Conservation (phyloP, 2,888 invertebrate species). For the Sympetrum striolatum region DNA sequence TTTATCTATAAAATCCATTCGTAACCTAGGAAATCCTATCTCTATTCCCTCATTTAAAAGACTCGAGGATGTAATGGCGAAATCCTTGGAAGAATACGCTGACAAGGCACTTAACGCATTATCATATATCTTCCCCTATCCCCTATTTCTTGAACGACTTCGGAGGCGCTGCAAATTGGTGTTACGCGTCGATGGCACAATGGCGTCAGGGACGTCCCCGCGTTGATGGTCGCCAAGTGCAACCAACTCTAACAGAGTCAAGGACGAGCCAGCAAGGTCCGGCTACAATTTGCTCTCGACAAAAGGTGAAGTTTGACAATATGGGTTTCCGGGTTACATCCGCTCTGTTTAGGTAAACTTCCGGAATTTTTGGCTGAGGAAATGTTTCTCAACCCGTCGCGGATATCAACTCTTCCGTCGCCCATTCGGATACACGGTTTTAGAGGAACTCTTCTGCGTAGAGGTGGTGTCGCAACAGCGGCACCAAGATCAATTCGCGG, state of each 20-base stretch:
- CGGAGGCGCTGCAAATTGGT: neutral
- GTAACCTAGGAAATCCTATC: too few species aligned
- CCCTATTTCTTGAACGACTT: neutral
- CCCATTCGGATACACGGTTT: neutral
- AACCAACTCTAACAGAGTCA: constrained; percentile 22
- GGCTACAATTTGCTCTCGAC: neutral
- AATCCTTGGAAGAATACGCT: too few species aligned
- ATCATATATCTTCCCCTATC: too few species aligned
- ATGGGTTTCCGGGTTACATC: neutral
- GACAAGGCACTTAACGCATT: too few species aligned
- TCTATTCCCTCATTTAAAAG: too few species aligned
- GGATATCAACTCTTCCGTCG: neutral
- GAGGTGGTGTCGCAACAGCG: neutral
- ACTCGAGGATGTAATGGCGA: too few species aligned
- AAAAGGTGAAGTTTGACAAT: neutral
- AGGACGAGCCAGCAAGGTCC: constrained; percentile 21
- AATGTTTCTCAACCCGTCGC: neutral
- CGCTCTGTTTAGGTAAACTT: neutral
- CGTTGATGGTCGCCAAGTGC: constrained; percentile 8
- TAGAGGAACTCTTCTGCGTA: neutral
- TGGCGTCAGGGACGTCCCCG: neutral
- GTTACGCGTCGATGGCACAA: neutral
- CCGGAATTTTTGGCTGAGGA: neutral
- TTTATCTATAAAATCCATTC: too few species aligned
- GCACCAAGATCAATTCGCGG: neutral